Conservation (phyloP, 2,797 vertebrate species). For the Gambelia wislizenii region DNA sequence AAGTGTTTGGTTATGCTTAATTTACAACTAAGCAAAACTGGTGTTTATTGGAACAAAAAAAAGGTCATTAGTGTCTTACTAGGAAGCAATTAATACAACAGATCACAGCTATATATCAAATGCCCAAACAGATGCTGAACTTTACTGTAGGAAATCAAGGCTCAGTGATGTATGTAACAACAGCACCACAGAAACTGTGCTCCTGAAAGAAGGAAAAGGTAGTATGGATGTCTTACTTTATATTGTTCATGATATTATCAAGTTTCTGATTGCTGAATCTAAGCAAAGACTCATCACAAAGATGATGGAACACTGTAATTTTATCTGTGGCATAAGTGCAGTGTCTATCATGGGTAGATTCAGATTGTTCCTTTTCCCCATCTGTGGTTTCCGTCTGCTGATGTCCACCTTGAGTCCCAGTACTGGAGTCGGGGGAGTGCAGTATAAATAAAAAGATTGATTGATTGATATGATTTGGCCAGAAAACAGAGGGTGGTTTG, state of each 20-base stretch:
- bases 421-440: no score
- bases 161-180: slow-evolving; percentile 62
- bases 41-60: slow-evolving; percentile 84
- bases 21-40: slow-evolving; percentile 81
- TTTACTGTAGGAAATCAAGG: slow-evolving; percentile 76
- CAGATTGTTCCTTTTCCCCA: background rate
- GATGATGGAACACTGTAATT: slow-evolving; percentile 19
- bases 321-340: background rate
- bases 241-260: slow-evolving; percentile 28
- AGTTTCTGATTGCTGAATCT: accelerated
- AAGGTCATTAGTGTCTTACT: slow-evolving; percentile 83
- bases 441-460: no score
- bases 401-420: background rate
- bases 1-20: slow-evolving; percentile 81
- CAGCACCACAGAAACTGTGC: slow-evolving; percentile 55
- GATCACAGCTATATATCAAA: slow-evolving; percentile 81
- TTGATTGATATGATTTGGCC: background rate
- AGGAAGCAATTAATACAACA: slow-evolving; percentile 83
- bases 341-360: background rate
- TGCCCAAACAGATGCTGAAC: slow-evolving; percentile 81
- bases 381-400: background rate
- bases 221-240: slow-evolving; percentile 48
- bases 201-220: slow-evolving; percentile 38
- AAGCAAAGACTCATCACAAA: background rate
- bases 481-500: background rate